phyloP scores from a whole-genome alignment of 2,888 invertebrate genomes.

The Acrobasis consociella region DNA sequence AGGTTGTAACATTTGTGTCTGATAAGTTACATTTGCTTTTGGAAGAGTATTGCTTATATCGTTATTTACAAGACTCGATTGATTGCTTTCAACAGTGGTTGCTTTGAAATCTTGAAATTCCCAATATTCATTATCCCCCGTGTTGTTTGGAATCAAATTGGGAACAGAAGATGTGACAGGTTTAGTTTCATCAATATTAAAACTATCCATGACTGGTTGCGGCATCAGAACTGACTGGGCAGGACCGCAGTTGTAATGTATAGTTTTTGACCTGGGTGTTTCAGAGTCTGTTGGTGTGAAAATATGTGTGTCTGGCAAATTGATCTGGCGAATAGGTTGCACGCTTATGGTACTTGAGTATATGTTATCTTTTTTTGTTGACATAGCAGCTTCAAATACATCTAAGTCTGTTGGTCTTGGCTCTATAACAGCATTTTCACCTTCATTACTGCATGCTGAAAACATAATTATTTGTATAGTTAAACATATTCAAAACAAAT shows the following conservation, averaged over 20 bases:
- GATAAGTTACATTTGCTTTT: constrained; percentile 45
- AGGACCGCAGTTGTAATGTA: constrained; percentile 65
- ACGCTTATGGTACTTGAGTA: constrained; percentile 67
- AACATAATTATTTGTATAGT: constrained; percentile 30
- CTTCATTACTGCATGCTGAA: constrained; percentile 72
- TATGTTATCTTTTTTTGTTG: constrained; percentile 62
- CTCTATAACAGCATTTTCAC: constrained; percentile 46
- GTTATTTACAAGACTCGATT: constrained; percentile 30
- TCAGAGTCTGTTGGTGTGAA: constrained; percentile 79
- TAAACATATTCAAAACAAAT: background rate
- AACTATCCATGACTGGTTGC: constrained; percentile 42
- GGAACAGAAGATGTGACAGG: constrained; percentile 30
- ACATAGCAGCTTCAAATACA: constrained; percentile 57
- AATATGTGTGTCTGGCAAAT: constrained; percentile 77
- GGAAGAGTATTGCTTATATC: constrained; percentile 33
- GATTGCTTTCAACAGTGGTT: constrained; percentile 34
- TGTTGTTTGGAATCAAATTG: constrained; percentile 31
- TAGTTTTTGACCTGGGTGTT: constrained; percentile 77
- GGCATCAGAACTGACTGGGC: constrained; percentile 57
- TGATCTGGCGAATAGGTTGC: constrained; percentile 74
- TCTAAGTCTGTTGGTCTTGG: constrained; percentile 59
- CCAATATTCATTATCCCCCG: constrained; percentile 63
- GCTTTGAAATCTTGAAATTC: constrained; percentile 74
- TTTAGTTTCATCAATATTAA: constrained; percentile 36
- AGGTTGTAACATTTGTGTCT: constrained; percentile 68